Conservation (phyloP, 2,797 vertebrate genomes). For the Sorex maritimensis region DNA sequence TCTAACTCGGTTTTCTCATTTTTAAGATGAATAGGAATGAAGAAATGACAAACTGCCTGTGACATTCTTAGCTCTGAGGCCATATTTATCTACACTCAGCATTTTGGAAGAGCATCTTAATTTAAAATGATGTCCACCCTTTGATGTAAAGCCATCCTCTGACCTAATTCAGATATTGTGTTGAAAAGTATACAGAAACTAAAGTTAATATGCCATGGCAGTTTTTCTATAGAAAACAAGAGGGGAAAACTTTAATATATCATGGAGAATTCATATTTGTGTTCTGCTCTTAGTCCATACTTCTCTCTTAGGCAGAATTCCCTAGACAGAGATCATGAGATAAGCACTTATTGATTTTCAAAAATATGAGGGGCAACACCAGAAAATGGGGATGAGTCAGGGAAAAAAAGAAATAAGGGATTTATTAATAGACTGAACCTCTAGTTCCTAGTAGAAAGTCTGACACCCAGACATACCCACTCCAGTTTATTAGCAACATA, state of each 20-base stretch:
- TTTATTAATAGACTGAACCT: too few relatives aligned
- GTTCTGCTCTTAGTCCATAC: background rate
- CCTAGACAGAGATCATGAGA: background rate
- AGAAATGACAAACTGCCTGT: conserved; percentile 27
- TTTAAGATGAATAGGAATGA: background rate
- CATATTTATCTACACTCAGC: conserved; percentile 42
- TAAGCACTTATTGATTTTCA: background rate
- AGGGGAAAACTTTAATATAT: background rate
- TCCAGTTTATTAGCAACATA: background rate
- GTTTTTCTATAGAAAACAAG: conserved; percentile 34
- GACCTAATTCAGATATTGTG: background rate
- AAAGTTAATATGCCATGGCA: background rate
- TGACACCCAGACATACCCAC: background rate
- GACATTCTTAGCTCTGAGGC: conserved; percentile 34
- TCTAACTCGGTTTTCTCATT: conserved; percentile 35
- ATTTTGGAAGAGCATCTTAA: conserved; percentile 43
- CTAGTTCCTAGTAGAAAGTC: too few relatives aligned
- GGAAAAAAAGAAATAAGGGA: background rate
- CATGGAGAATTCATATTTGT: background rate
- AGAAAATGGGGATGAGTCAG: background rate
- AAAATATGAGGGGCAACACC: background rate
- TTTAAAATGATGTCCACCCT: conserved; percentile 8
- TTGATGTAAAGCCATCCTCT: conserved; percentile 45
- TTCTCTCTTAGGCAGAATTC: background rate
- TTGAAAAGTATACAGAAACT: conserved; percentile 50